phyloP scores from a whole-genome alignment of 92 coral and sea anemone genomes.

The Pocillopora meandrina region DNA sequence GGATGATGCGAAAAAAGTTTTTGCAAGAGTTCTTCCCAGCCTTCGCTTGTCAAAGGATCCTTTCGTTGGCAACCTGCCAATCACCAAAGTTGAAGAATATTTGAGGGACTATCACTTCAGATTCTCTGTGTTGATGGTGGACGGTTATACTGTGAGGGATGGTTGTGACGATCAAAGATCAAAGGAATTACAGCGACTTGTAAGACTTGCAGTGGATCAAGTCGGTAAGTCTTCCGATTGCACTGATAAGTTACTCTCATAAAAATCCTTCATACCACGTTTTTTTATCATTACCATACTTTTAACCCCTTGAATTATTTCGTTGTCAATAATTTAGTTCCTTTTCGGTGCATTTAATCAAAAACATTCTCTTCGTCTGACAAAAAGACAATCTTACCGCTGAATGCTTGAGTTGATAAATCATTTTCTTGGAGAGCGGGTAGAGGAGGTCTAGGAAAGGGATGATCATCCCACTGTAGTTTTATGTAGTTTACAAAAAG shows the following conservation, averaged over 20 bases:
- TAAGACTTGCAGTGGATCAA: background rate
- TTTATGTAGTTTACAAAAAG: too few relatives aligned
- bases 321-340: too few relatives aligned
- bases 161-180: background rate
- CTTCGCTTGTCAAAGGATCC: background rate
- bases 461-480: too few relatives aligned
- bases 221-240: conserved; percentile 8
- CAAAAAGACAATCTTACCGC: too few relatives aligned
- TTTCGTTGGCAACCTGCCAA: background rate
- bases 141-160: background rate
- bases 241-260: background rate
- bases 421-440: too few relatives aligned
- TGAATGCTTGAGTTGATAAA: too few relatives aligned
- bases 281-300: too few relatives aligned
- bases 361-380: too few relatives aligned
- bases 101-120: background rate
- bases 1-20: background rate
- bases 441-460: too few relatives aligned
- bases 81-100: background rate
- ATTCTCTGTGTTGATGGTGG: conserved; percentile 13
- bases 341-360: too few relatives aligned
- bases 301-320: too few relatives aligned
- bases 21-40: background rate
- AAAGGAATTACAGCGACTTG: background rate
- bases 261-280: too few relatives aligned